phyloP scores from a whole-genome alignment of 2,797 vertebrate species.

The Ctenosaura bakeri region DNA sequence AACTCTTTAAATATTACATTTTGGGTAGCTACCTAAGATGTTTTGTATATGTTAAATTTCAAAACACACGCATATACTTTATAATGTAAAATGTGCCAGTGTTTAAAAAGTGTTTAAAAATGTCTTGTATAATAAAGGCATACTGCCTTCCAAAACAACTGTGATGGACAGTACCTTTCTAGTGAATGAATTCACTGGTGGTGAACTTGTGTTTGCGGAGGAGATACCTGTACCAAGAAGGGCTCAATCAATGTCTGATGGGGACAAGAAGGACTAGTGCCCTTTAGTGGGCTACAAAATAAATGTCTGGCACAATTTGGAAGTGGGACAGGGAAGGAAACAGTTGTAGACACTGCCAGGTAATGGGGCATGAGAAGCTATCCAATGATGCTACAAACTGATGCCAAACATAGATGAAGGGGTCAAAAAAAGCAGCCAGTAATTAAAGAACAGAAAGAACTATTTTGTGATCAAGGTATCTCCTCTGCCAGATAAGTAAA shows the following conservation, averaged over 20 bases:
- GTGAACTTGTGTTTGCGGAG: background rate
- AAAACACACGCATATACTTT: background rate
- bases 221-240: background rate
- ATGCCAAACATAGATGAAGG: background rate
- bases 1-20: background rate
- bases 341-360: background rate
- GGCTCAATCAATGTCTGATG: background rate
- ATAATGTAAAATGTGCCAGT: background rate
- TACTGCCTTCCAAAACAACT: background rate
- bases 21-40: background rate
- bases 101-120: background rate
- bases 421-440: background rate
- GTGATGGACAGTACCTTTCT: too few species aligned
- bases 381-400: background rate
- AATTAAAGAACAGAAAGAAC: conserved; percentile 11
- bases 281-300: too few species aligned
- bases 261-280: background rate
- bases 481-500: too few species aligned
- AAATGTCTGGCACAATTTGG: background rate
- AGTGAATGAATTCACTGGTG: background rate
- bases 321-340: too few species aligned
- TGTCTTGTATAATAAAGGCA: background rate
- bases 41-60: background rate
- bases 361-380: background rate
- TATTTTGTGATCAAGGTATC: background rate